Evolutionary conservation across 2,797 vertebrate species (phyloP).

Genomic region (Serranus cabrilla): DNA sequence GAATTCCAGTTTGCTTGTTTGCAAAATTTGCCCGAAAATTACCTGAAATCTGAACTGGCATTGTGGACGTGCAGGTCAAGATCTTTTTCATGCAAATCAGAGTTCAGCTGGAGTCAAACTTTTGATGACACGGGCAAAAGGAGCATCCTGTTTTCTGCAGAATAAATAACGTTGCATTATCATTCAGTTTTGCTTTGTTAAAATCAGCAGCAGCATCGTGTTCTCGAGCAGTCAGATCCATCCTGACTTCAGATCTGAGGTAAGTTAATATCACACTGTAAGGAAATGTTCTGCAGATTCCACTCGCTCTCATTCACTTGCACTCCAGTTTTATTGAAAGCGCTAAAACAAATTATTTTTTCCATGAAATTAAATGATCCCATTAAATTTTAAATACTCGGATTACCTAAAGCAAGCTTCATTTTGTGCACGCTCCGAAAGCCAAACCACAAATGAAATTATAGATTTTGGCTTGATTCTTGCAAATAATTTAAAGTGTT

Average conservation of each 20-base stretch:
- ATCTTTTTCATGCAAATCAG: background rate
- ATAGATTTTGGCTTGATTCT: background rate
- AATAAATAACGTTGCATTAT: background rate
- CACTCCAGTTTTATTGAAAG: background rate
- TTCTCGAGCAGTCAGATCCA: background rate
- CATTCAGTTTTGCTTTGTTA: background rate
- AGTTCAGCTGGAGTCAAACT: background rate
- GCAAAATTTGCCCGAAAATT: background rate
- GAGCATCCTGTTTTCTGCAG: constrained; percentile 3
- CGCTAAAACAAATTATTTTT: background rate
- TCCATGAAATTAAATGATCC: background rate
- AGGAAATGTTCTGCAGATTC: background rate
- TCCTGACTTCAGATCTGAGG: background rate
- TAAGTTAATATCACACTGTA: background rate
- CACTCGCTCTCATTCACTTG: background rate
- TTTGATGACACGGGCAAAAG: background rate
- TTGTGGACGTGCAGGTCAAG: background rate
- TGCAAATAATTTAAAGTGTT: background rate
- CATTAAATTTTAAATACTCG: background rate
- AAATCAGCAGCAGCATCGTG: background rate
- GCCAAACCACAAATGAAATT: background rate
- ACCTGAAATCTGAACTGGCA: background rate
- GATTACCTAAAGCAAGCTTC: background rate
- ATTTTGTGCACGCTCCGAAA: background rate
- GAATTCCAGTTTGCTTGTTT: background rate